Conservation (phyloP, 2,113 vertebrate species). For the Synchiropus splendidus region DNA sequence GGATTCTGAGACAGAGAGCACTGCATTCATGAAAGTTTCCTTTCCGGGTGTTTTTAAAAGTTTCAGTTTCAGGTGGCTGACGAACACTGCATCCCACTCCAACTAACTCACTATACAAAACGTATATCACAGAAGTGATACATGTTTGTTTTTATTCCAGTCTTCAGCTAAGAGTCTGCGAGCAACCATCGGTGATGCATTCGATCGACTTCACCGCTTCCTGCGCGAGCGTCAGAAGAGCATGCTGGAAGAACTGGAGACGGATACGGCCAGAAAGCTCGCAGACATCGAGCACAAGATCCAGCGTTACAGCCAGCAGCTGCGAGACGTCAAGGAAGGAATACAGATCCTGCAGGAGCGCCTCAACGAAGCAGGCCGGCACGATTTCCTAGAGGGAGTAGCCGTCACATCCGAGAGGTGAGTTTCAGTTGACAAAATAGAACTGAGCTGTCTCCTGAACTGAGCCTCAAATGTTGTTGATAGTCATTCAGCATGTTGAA, state of each 20-base stretch:
- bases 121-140: slow-evolving; percentile 4
- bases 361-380: slow-evolving; percentile 77
- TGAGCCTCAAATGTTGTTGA: not conserved
- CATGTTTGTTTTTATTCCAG: slow-evolving; percentile 51
- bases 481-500: not conserved
- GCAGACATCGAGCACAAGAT: slow-evolving; percentile 94
- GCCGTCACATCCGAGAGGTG: slow-evolving; percentile 85
- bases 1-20: too few relatives aligned
- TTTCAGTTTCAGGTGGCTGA: too few relatives aligned
- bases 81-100: too few relatives aligned
- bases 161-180: slow-evolving; percentile 90
- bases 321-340: slow-evolving; percentile 91
- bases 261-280: slow-evolving; percentile 84
- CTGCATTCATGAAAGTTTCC: too few relatives aligned
- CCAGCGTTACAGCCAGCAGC: slow-evolving; percentile 93
- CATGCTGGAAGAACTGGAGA: slow-evolving; percentile 96
- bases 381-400: slow-evolving; percentile 83
- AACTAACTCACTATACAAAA: too few relatives aligned
- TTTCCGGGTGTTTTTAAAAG: too few relatives aligned
- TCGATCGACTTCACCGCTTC: slow-evolving; percentile 88
- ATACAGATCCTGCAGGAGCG: slow-evolving; percentile 93
- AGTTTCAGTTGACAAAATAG: not conserved
- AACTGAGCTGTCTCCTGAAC: not conserved
- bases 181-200: slow-evolving; percentile 85
- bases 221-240: slow-evolving; percentile 93